Conservation (phyloP, 2,797 vertebrate species). For the Neosilurus hyrtlii region DNA sequence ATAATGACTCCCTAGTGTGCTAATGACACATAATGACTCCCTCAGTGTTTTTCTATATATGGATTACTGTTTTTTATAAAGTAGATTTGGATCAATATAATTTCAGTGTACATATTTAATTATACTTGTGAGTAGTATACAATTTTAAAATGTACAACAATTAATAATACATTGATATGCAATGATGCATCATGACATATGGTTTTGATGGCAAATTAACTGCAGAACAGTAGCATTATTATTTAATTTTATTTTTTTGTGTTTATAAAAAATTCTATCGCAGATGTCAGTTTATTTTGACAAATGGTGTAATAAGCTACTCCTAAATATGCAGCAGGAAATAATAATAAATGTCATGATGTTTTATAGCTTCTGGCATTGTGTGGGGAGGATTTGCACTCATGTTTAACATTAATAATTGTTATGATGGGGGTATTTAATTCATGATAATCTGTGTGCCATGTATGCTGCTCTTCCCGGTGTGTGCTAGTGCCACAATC, state of each 20-base stretch:
- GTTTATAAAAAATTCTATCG: neutral
- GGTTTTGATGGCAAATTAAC: neutral
- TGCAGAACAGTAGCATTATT: neutral
- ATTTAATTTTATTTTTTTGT: too few relatives aligned
- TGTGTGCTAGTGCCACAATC: slow-evolving; percentile 43
- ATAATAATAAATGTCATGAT: slow-evolving; percentile 24
- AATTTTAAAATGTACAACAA: neutral
- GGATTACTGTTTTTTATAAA: neutral
- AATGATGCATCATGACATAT: neutral
- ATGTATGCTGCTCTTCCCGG: slow-evolving; percentile 39
- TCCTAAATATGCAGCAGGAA: slow-evolving; percentile 18
- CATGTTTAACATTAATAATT: slow-evolving; percentile 53
- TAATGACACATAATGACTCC: slow-evolving; percentile 13
- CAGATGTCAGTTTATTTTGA: neutral
- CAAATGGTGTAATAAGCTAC: slow-evolving; percentile 19
- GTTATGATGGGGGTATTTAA: slow-evolving; percentile 41
- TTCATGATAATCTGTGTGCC: slow-evolving; percentile 60
- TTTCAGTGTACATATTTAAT: neutral
- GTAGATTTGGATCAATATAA: neutral
- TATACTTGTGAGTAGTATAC: neutral
- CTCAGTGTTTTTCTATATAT: neutral
- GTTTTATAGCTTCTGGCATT: slow-evolving; percentile 45
- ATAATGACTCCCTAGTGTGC: neutral
- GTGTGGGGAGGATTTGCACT: slow-evolving; percentile 37
- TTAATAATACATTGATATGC: neutral